Evolutionary conservation across 2,113 vertebrate genomes (phyloP).

Genomic region (Lota lota): DNA sequence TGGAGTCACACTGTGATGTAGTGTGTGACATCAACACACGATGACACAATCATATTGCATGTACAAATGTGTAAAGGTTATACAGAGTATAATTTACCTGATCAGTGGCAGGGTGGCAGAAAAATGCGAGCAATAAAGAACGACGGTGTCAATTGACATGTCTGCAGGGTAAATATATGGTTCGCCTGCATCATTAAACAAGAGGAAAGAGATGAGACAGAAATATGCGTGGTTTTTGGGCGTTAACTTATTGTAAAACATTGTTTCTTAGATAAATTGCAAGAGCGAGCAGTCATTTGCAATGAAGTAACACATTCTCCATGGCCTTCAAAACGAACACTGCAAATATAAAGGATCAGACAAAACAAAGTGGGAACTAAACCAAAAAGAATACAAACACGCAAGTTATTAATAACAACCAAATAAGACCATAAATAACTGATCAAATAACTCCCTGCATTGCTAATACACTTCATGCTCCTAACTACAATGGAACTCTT

Average conservation of each 20-base stretch:
- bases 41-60: not conserved
- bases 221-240: not conserved
- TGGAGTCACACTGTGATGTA: not conserved
- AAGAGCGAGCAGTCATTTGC: constrained; percentile 7
- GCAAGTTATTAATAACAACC: not conserved
- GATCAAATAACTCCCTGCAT: not conserved
- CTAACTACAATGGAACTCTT: too few relatives aligned
- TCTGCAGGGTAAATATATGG: constrained; percentile 57
- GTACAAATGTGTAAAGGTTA: not conserved
- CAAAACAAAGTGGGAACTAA: too few relatives aligned
- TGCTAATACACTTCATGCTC: too few relatives aligned
- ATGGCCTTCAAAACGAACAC: constrained; percentile 17
- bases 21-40: constrained; percentile 4
- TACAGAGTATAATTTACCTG: constrained; percentile 8
- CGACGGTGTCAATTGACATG: constrained; percentile 41
- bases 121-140: constrained; percentile 3
- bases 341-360: too few relatives aligned
- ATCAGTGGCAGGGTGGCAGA: constrained; percentile 38
- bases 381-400: not conserved
- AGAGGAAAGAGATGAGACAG: constrained; percentile 12
- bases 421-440: not conserved
- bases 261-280: constrained; percentile 8
- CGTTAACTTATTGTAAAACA: not conserved
- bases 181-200: constrained; percentile 43
- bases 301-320: not conserved